Base-by-base conservation (phyloP, 2,888 invertebrate genomes). In the Parasteatoda lunata region DNA sequence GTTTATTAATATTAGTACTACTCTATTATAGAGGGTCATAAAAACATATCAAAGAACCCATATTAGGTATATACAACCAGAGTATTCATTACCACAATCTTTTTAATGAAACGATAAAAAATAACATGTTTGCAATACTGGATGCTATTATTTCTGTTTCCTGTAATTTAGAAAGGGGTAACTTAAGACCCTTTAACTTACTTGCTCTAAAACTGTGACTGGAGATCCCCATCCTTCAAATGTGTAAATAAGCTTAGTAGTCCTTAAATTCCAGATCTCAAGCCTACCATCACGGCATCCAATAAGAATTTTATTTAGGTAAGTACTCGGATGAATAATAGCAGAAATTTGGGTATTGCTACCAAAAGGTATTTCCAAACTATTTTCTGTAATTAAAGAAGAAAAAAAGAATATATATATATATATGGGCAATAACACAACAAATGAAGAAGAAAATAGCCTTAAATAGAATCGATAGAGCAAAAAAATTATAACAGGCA, bases 321-420 rank as follows among this genome's bases (percentile, higher is more conserved):
- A 99, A 0, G 98, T 97, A 48, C 94, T 95, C 0, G 99, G 99
- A 93, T 99, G 99, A 83, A 96, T 93, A n/a, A 98, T 89, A 0
- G 96, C 93, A 0, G 96, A 95, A 52, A 98, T 94, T 90, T 94
- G 93, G 91, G 59, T 59, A 59, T 98, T 98, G n/a, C 93, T 92
- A 0, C 93, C 92, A 13, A 93, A 93, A 45, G 90, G 88, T 84
- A 93, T 84, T 77, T 91, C 90, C 81, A 91, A 89, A 89, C 91
- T 91, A 3, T 92, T 78, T 70, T 92, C 92, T 92, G 90, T 5
- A 30, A 30, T 30, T 30, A 30, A 30, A 30, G 2, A 13, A 59
- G 11, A 13, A n/a, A 48, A 30, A 52, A 45, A 59, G 1, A 7
- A 59, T 5, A 7, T 59, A 8, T 7, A 7, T 5, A 59, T 5